Evolutionary conservation across 1,140 invertebrate genomes (phyloP), one percentile per base, ranked within the genome.

Genomic region (Agraylea sexmaculata): DNA sequence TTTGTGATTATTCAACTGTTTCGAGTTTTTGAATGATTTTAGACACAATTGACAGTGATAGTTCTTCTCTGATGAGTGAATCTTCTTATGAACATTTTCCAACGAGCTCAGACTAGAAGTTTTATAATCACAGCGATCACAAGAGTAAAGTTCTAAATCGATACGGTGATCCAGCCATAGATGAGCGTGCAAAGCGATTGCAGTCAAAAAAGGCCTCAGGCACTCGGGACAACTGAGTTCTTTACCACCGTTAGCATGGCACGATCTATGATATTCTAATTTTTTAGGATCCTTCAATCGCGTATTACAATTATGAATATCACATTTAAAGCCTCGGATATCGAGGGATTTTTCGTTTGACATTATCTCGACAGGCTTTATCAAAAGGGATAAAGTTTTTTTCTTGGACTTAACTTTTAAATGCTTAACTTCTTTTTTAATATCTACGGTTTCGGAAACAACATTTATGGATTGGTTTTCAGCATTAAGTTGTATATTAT

Each of bases 11-110:
- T 74, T 64, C 33, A 85, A 59, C 51, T 86, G 83, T 55, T 80
- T 83, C 7, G 67, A 66, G 54, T 78, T 85, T 56, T 84, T 83
- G 56, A 86, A 87, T 2, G 70, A 66, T 56, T 84, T 84, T n/a
- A 69, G 68, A 55, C 83, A 87, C 18, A 65, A 57, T 43, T 76
- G 66, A 59, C 78, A 82, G 4, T 70, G 58, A 52, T 71, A 81
- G 34, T 62, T 60, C 6, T 73, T 73, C 23, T 72, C 69, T 31
- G 73, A 68, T 13, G 69, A 68, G 58, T 87, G 83, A 25, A 74
- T 80, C 44, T 73, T 69, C 51, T 74, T 75, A 53, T 83, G 80
- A 17, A 78, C 64, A 46, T 78, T 80, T 36, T 74, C 67, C 31
- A 81, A 53, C 33, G 74, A 69, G 21, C 71, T 70, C 11, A 69